Evolutionary conservation across 2,797 vertebrate genomes (phyloP), one percentile per base, ranked within the genome.

Genomic region (Luscinia luscinia): DNA sequence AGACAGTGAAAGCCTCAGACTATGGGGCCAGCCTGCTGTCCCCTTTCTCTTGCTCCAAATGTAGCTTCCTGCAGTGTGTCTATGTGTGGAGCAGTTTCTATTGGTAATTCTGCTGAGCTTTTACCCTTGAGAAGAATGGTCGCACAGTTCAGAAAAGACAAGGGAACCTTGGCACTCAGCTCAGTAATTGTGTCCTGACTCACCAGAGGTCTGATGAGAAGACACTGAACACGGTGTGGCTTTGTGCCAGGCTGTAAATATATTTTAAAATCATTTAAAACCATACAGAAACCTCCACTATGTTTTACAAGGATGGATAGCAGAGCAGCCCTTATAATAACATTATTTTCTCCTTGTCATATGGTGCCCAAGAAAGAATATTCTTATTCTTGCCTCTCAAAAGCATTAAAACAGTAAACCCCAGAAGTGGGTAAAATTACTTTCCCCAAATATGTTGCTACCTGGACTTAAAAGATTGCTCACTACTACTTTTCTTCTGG

Each of bases 401-500:
- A 94, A 79, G 4, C 22, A 17, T 72, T 80, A 82, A 28, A 79
- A 68, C 2, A 3, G 26, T 58, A 43, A n/a, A 28, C 7, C 46
- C 30, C 22, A 73, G 40, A 74, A 86, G 12, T 34, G 12, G 32
- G 8, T 61, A 74, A 84, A 87, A 93, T 76, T 83, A 59, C 11
- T 49, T 87, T 77, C 63, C 82, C 32, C 28, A n/a, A 38, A 46
- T 82, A 52, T 79, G 57, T 69, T 94, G 43, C 57, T 76, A 57
- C 63, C 73, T 90, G 58, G 93, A 89, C 27, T 48, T 43, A 67
- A 87, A 90, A 79, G 59, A 86, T 89, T 89, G 91, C 77, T 92
- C 54, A 84, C 24, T 36, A 41, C 34, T 24, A 52, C 36, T 72
- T 91, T 70, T 75, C n/a, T 67, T 72, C 38, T 46, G 46, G 21